phyloP scores from a whole-genome alignment of 2,113 vertebrate species.

The Odocoileus hemionus region DNA sequence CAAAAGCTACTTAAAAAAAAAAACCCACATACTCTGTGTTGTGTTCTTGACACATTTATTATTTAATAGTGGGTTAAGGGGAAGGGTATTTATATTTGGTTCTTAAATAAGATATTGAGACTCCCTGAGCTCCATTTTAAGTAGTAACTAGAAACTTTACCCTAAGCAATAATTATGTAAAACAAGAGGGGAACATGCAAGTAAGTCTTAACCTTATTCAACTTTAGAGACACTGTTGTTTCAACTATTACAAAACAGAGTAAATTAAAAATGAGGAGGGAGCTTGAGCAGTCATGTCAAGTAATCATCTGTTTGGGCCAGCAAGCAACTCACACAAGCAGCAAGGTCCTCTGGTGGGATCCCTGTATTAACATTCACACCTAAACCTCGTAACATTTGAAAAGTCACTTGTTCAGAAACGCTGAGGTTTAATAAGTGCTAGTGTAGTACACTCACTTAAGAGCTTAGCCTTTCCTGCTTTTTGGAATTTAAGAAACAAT shows the following conservation, averaged over 20 bases:
- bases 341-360: not conserved
- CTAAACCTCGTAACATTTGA: not conserved
- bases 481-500: conserved; percentile 41
- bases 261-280: not conserved
- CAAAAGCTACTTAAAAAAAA: not conserved
- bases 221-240: not conserved
- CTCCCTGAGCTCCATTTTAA: not conserved
- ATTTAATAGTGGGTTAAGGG: not conserved
- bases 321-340: not conserved
- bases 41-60: not conserved
- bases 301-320: not conserved
- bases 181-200: not conserved
- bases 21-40: not conserved
- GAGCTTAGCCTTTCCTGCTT: not conserved
- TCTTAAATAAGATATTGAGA: conserved; percentile 3
- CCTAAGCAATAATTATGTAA: not conserved
- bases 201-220: not conserved
- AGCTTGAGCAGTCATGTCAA: not conserved
- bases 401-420: not conserved
- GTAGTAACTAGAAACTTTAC: not conserved
- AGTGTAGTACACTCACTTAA: not conserved
- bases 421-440: not conserved
- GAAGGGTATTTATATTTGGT: not conserved
- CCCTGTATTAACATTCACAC: not conserved
- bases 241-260: not conserved